phyloP scores from a whole-genome alignment of 23 tunicate species.

The Aplidium turbinatum region DNA sequence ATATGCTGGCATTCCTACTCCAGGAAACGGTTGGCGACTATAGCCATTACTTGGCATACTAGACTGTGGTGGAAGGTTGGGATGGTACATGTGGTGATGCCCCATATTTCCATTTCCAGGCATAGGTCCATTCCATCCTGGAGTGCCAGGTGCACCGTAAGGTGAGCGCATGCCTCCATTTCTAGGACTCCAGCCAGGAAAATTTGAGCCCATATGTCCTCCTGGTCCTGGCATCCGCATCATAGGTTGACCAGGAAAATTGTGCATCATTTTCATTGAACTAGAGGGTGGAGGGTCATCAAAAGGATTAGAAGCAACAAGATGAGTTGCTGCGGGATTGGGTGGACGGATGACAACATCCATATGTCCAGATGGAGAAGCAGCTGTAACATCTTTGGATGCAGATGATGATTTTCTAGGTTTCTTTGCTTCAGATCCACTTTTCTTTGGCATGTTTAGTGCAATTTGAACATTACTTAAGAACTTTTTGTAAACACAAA shows the following conservation, averaged over 20 bases:
- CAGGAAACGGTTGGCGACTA: slow-evolving; percentile 27
- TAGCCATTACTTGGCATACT: slow-evolving; percentile 52
- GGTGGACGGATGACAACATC: slow-evolving; percentile 87
- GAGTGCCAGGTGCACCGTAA: slow-evolving; percentile 21
- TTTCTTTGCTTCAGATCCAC: slow-evolving; percentile 52
- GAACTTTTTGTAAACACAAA: too few relatives aligned
- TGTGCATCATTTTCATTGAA: slow-evolving; percentile 31
- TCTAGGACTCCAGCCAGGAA: slow-evolving; percentile 44
- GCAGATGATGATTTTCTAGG: slow-evolving; percentile 48
- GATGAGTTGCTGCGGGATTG: slow-evolving; percentile 78
- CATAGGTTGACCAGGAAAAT: slow-evolving; percentile 50
- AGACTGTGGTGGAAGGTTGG: too few relatives aligned
- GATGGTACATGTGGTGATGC: slow-evolving; percentile 40
- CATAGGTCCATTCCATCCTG: slow-evolving; percentile 16
- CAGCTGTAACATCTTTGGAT: slow-evolving; percentile 51
- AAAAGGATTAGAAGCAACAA: slow-evolving; percentile 93
- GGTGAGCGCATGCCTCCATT: slow-evolving; percentile 47
- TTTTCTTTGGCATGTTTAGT: slow-evolving; percentile 55
- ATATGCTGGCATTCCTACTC: slow-evolving; percentile 28
- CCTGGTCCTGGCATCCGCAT: slow-evolving; percentile 38
- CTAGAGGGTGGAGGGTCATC: slow-evolving; percentile 68
- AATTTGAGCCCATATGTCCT: slow-evolving; percentile 32
- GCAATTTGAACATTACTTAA: too few relatives aligned
- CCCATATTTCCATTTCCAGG: slow-evolving; percentile 19
- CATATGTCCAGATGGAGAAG: slow-evolving; percentile 39